A percentile compares a stretch with the other conserved stretches of the same genome.
These are phyloP conservation scores for Catostomus latipinnis DNA, from an alignment of 2,797 vertebrate species.

Conservation along the genomic window DNA sequence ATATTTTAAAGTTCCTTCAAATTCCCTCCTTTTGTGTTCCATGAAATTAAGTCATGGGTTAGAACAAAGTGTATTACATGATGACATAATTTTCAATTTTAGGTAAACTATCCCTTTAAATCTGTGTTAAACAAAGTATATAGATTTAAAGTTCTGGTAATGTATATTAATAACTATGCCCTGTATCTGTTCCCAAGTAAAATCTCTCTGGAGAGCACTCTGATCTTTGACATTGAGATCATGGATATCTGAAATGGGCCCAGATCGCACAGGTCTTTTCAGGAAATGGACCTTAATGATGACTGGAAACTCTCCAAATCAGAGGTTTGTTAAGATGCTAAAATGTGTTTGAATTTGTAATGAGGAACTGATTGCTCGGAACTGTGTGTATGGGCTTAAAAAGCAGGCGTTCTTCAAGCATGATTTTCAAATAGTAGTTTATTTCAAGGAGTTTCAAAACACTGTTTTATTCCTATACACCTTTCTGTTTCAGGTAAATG, in stretches of 20 bases:
- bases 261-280: constrained; percentile 95
- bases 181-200: constrained; percentile 78
- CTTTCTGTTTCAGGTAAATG: constrained; percentile 84
- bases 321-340: constrained; percentile 78
- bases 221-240: constrained; percentile 94
- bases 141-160: neutral
- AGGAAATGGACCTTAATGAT: constrained; percentile 98
- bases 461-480: neutral
- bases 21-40: too few relatives aligned
- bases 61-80: too few relatives aligned
- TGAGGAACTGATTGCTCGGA: neutral
- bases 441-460: neutral
- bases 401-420: neutral
- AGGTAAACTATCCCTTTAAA: too few relatives aligned
- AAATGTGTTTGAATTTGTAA: neutral
- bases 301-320: constrained; percentile 94
- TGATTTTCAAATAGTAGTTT: neutral
- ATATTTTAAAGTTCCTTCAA: too few relatives aligned
- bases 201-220: constrained; percentile 89
- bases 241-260: constrained; percentile 94
- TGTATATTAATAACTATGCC: too few relatives aligned
- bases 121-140: neutral
- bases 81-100: too few relatives aligned
- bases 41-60: too few relatives aligned
- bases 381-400: too few relatives aligned